Evolutionary conservation across 2,797 vertebrate species (phyloP).

Genomic region (Sebastes goodei): DNA sequence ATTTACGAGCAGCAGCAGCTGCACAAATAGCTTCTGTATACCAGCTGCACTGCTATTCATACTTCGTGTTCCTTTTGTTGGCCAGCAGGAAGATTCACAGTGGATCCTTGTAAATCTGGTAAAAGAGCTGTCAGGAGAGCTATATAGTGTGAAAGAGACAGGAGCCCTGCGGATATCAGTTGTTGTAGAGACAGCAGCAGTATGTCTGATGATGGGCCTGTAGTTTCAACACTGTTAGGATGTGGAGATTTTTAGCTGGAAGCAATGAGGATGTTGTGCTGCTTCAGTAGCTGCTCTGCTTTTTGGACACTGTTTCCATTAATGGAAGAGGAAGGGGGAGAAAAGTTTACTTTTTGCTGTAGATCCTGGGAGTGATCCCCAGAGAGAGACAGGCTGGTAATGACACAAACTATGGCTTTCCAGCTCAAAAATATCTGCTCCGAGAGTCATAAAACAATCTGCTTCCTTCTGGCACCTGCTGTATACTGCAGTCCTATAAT

Average conservation of each 20-base stretch:
- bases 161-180: not conserved
- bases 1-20: constrained; percentile 3
- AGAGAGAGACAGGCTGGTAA: not conserved
- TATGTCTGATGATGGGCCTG: constrained; percentile 18
- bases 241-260: not conserved
- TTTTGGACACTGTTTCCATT: not conserved
- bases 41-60: not conserved
- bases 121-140: constrained; percentile 11
- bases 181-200: constrained; percentile 1
- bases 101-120: not conserved
- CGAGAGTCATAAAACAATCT: not conserved
- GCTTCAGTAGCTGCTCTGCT: not conserved
- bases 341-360: not conserved
- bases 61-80: not conserved
- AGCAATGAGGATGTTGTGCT: not conserved
- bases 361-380: not conserved
- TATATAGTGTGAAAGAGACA: not conserved
- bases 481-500: not conserved
- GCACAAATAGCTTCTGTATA: not conserved
- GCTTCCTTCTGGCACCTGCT: not conserved
- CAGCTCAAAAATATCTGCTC: not conserved
- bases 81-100: not conserved
- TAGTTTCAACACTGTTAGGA: not conserved
- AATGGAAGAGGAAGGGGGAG: not conserved
- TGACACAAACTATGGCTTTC: not conserved